Base-by-base conservation (phyloP, 2,797 vertebrate genomes). In the Pseudochaenichthys georgianus region DNA sequence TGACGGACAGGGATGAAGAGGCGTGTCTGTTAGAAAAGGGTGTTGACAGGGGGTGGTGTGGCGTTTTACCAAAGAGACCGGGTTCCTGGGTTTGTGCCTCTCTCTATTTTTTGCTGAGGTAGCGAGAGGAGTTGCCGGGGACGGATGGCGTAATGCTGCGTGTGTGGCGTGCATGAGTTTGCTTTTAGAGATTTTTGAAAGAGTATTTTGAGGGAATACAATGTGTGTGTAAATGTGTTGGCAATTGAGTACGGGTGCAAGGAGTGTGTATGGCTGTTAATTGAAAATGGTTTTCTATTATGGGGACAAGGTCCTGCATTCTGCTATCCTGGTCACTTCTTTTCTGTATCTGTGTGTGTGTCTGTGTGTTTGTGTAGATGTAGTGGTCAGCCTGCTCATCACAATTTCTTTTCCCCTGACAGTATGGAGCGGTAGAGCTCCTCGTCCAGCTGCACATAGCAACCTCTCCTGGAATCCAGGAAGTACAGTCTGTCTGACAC, bases 401-500 rank as follows among this genome's bases (percentile, higher is more conserved):
- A 99, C 90, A 99, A 95, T 94, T 99, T 99, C 86, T 96, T 94
- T 75, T 96, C 94, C 84, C 97, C 97, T 0, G 95, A 95, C 88
- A 96, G 89, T 93, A 99, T 97, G 80, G 90, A 94, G 75, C 69
- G 19, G 55, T 97, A 96, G 0, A 93, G 87, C 81, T 96, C 95
- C 75, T 87, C 87, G 41, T 96, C 92, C 93, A 99, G 86, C 0
- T 81, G 91, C 64, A 95, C 78, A 31, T 97, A 99, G 82, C 82
- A 81, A 86, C 96, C 95, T 92, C 96, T 96, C 84, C 93, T 96
- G 88, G 95, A 90, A 77, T 99, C 96, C 95, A 99, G 93, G 90
- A 97, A 97, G 90, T 95, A 99, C 71, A 99, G 93, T 75, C 87
- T 95, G 93, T 99, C 98, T 38, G 95, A 96, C 79, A 99, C 94